Conservation (phyloP, 2,797 vertebrate genomes). For the Odontamblyopus rebecca region DNA sequence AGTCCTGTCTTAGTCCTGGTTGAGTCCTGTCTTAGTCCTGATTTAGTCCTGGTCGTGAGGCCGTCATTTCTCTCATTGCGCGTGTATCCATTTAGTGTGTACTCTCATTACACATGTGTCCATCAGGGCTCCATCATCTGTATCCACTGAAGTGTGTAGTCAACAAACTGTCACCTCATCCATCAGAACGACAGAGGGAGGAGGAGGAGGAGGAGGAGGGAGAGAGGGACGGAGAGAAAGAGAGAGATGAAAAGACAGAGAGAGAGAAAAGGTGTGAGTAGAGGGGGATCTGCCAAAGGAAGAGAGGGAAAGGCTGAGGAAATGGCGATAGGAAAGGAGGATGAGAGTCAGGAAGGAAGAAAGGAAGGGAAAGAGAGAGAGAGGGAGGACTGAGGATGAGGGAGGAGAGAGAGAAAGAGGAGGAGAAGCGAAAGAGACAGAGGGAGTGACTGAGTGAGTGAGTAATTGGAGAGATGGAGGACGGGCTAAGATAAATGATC, state of each 20-base stretch:
- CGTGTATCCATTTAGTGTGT: background rate
- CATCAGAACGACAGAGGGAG: slow-evolving; percentile 34
- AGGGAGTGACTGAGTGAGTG: background rate
- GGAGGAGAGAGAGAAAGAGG: no score
- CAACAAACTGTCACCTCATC: slow-evolving; percentile 27
- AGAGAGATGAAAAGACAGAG: background rate
- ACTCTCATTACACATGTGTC: background rate
- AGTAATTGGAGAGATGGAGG: slow-evolving; percentile 8
- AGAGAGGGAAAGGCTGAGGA: no score
- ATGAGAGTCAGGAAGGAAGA: no score
- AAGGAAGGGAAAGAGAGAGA: no score
- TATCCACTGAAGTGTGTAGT: slow-evolving; percentile 15
- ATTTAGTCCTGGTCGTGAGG: background rate
- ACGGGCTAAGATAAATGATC: slow-evolving; percentile 39
- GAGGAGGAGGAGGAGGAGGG: background rate
- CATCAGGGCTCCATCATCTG: slow-evolving; percentile 9
- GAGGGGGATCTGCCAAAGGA: no score
- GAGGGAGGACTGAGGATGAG: no score
- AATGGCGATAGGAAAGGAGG: no score
- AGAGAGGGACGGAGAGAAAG: no score
- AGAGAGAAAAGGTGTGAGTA: background rate
- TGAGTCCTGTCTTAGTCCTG: background rate
- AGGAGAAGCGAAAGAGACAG: no score
- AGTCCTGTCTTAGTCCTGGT: background rate
- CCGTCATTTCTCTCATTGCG: background rate